Evolutionary conservation across 2,113 vertebrate genomes (phyloP).

Genomic region (Meles meles): DNA sequence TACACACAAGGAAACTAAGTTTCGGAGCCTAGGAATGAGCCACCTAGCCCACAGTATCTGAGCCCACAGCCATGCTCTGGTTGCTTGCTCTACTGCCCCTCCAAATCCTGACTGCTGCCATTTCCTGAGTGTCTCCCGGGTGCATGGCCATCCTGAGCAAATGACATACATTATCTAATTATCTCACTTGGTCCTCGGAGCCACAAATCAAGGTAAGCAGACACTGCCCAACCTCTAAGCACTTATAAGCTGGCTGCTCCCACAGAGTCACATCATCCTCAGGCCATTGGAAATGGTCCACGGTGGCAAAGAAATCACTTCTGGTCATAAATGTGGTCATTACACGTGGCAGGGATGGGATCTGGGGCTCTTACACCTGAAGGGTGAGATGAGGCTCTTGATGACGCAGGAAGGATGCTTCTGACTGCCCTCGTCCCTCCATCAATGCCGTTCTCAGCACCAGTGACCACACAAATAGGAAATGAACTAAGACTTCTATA

Average conservation of each 20-base stretch:
- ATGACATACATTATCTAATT: slow-evolving; percentile 27
- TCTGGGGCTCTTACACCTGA: background rate
- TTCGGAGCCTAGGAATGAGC: background rate
- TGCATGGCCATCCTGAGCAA: background rate
- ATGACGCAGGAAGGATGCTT: background rate
- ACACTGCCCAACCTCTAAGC: background rate
- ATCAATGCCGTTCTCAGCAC: background rate
- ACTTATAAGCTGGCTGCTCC: background rate
- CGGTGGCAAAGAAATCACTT: background rate
- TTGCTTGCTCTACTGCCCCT: background rate
- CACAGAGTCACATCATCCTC: background rate
- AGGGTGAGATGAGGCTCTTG: background rate
- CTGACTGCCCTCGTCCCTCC: background rate
- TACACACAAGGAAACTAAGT: background rate
- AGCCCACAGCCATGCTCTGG: background rate
- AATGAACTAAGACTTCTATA: background rate
- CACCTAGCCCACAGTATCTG: background rate
- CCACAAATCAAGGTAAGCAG: slow-evolving; percentile 20
- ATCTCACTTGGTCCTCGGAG: slow-evolving; percentile 1
- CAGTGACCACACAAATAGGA: background rate
- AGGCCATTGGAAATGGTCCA: background rate
- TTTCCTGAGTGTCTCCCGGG: background rate
- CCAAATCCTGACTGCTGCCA: background rate
- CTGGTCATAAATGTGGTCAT: background rate
- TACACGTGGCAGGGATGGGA: background rate